Conservation (phyloP, 2,888 invertebrate species). For the Andrena bicolor region DNA sequence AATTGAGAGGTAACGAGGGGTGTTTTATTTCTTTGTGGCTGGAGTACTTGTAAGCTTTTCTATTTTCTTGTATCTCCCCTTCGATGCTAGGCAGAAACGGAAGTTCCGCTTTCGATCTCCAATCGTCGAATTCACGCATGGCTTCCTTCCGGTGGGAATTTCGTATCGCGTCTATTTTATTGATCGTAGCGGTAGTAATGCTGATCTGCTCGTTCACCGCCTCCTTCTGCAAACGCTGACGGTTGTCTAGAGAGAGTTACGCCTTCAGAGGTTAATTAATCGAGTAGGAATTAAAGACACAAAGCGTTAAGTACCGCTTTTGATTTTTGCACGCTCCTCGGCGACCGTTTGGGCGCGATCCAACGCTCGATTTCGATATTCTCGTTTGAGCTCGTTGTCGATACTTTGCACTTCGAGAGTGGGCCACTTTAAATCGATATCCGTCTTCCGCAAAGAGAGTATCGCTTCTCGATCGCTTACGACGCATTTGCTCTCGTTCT, state of each 20-base stretch:
- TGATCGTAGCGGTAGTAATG: slow-evolving; percentile 87
- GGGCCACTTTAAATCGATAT: slow-evolving; percentile 86
- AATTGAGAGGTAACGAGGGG: neutral
- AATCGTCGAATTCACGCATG: slow-evolving; percentile 89
- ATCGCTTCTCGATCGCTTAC: slow-evolving; percentile 88
- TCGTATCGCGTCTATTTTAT: slow-evolving; percentile 88
- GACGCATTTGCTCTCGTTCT: slow-evolving; percentile 88
- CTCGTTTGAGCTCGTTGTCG: slow-evolving; percentile 87
- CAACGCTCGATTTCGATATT: slow-evolving; percentile 87
- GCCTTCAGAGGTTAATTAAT: neutral
- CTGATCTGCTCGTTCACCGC: slow-evolving; percentile 88
- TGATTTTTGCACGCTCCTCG: slow-evolving; percentile 87
- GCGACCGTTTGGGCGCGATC: slow-evolving; percentile 87
- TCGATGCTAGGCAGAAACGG: slow-evolving; percentile 70
- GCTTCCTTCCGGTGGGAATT: slow-evolving; percentile 88
- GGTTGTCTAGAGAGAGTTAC: slow-evolving; percentile 82
- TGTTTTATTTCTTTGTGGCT: neutral
- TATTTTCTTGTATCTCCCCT: slow-evolving; percentile 75
- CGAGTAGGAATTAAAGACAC: neutral
- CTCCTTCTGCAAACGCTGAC: slow-evolving; percentile 87
- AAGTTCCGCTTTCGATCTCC: slow-evolving; percentile 84
- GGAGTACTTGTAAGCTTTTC: slow-evolving; percentile 75
- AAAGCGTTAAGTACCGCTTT: slow-evolving; percentile 73
- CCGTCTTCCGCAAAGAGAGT: slow-evolving; percentile 89
- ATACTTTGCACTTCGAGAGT: slow-evolving; percentile 86